Evolutionary conservation across 1,140 invertebrate genomes (phyloP).

Genomic region (Leptinotarsa undecemlineata): DNA sequence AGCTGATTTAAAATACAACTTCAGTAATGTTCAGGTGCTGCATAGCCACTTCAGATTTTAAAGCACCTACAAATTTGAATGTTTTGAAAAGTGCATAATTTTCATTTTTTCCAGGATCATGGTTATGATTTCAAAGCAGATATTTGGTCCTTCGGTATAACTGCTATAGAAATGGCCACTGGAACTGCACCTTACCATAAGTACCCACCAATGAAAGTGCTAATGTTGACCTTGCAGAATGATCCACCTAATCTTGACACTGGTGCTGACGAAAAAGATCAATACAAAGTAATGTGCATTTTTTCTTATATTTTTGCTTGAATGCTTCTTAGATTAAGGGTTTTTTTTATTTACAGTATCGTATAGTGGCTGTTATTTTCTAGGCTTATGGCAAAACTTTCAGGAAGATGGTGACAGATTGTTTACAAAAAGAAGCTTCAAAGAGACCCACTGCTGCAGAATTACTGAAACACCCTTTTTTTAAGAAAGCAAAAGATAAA

Average conservation of each 20-base stretch:
- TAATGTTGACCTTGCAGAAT: slow-evolving; percentile 97
- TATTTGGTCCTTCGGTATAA: slow-evolving; percentile 99
- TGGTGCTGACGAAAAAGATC: slow-evolving; percentile 93
- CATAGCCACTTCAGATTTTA: neutral
- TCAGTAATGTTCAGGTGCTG: neutral
- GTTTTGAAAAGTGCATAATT: neutral
- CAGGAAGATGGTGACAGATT: slow-evolving; percentile 92
- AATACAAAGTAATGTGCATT: slow-evolving; percentile 73
- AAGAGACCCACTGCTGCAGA: slow-evolving; percentile 97
- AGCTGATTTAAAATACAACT: no score
- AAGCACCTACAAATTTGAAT: neutral
- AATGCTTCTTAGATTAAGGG: neutral
- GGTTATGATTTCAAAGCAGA: slow-evolving; percentile 99
- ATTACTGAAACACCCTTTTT: slow-evolving; percentile 96
- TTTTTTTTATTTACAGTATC: neutral
- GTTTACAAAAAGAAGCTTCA: slow-evolving; percentile 91
- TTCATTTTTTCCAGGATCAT: slow-evolving; percentile 71
- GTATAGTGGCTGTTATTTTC: slow-evolving; percentile 21
- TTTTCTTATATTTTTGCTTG: neutral
- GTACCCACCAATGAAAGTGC: slow-evolving; percentile 98
- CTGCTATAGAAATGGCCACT: slow-evolving; percentile 97
- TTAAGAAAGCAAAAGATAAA: slow-evolving; percentile 98
- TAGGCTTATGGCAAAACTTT: slow-evolving; percentile 93
- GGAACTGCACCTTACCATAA: slow-evolving; percentile 99
- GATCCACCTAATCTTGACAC: slow-evolving; percentile 97